Evolutionary conservation across 1,140 invertebrate genomes (phyloP).

Genomic region (Carposina sasakii): DNA sequence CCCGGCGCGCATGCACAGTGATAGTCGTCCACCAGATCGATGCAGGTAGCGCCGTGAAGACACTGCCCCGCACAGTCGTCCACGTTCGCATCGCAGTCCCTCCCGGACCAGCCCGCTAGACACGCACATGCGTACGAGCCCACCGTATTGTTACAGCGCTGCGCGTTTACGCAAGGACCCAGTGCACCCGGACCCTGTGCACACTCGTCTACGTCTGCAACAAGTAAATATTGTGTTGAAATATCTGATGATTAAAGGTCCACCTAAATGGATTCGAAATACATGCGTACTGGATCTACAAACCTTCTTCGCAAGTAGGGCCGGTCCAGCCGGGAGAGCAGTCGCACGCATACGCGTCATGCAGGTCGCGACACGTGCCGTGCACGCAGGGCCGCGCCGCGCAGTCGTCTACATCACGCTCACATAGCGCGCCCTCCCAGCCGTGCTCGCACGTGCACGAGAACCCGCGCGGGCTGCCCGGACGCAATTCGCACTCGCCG

Average conservation of each 20-base stretch:
- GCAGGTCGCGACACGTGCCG: slow-evolving; percentile 86
- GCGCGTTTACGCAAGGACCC: slow-evolving; percentile 85
- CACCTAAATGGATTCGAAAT: too few relatives aligned
- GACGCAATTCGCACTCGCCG: slow-evolving; percentile 80
- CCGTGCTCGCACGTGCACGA: slow-evolving; percentile 89
- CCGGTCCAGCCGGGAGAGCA: slow-evolving; percentile 63
- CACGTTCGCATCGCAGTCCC: slow-evolving; percentile 91
- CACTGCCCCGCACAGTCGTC: slow-evolving; percentile 92
- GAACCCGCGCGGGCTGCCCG: slow-evolving; percentile 71
- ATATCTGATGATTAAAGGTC: too few relatives aligned
- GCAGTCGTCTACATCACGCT: slow-evolving; percentile 72
- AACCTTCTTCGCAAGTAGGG: slow-evolving; percentile 45
- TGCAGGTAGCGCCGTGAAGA: slow-evolving; percentile 88
- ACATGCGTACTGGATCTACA: too few relatives aligned
- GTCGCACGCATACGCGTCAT: slow-evolving; percentile 74
- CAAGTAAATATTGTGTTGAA: neutral
- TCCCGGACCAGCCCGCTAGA: slow-evolving; percentile 88
- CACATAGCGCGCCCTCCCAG: slow-evolving; percentile 88
- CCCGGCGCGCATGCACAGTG: slow-evolving; percentile 87
- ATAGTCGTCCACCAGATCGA: slow-evolving; percentile 88
- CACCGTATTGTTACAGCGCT: slow-evolving; percentile 83
- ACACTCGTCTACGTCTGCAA: slow-evolving; percentile 79
- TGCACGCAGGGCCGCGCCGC: slow-evolving; percentile 88
- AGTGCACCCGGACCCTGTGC: slow-evolving; percentile 35
- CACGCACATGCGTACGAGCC: slow-evolving; percentile 90